Evolutionary conservation across 2,888 invertebrate genomes (phyloP).

Genomic region (Drosophila greeni): DNA sequence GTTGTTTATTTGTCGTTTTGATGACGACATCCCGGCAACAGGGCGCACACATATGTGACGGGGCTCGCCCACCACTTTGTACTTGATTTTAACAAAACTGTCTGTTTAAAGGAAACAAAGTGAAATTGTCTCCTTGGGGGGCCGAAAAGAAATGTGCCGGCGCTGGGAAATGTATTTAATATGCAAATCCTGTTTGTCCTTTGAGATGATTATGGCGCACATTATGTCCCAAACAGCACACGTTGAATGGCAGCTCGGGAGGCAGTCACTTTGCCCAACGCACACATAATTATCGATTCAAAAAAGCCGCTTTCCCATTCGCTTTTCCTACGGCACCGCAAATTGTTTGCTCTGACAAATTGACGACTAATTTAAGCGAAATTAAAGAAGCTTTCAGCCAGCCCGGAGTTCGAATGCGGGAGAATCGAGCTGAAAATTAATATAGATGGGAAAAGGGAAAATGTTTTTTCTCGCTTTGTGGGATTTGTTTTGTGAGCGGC

Average conservation of each 20-base stretch:
- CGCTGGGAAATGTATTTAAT: constrained; percentile 52
- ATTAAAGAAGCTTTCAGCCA: constrained; percentile 45
- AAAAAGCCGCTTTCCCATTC: constrained; percentile 34
- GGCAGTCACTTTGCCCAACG: constrained; percentile 5
- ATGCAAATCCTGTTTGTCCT: constrained; percentile 63
- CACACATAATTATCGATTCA: constrained; percentile 47
- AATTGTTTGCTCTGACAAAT: constrained; percentile 35
- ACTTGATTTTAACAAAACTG: constrained; percentile 41
- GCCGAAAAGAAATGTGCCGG: constrained; percentile 24
- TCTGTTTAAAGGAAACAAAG: constrained; percentile 47
- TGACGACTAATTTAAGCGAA: constrained; percentile 47
- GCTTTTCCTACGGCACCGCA: neutral
- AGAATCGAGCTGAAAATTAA: constrained; percentile 55
- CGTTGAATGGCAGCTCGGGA: constrained; percentile 10
- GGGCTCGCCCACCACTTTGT: constrained; percentile 37
- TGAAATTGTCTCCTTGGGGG: constrained; percentile 52
- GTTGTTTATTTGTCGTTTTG: constrained; percentile 36
- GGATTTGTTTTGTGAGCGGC: constrained; percentile 44
- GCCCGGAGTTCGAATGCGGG: neutral
- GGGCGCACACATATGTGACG: constrained; percentile 24
- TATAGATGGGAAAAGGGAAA: constrained; percentile 45
- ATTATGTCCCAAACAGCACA: constrained; percentile 48
- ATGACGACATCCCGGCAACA: constrained; percentile 28
- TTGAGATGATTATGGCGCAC: constrained; percentile 54
- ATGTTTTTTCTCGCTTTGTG: constrained; percentile 12